Conservation (phyloP, 2,797 vertebrate genomes). For the Delichon dasypus region DNA sequence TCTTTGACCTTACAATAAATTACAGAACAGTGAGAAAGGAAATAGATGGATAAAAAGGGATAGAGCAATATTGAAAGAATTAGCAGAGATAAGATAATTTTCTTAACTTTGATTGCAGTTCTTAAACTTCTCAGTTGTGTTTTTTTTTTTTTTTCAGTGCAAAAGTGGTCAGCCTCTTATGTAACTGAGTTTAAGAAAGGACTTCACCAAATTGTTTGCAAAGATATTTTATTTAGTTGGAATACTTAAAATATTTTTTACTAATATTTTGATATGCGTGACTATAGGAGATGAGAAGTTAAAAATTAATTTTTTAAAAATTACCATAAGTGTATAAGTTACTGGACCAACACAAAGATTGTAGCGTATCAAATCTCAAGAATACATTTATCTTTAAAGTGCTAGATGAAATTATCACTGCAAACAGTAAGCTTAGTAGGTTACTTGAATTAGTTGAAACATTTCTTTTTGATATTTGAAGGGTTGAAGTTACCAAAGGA, state of each 20-base stretch:
- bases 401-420: neutral
- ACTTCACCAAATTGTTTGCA: neutral
- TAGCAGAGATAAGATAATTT: neutral
- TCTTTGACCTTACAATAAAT: neutral
- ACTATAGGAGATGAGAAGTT: neutral
- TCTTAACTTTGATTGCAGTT: neutral
- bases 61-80: neutral
- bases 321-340: rapidly evolving
- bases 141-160: neutral
- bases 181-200: neutral
- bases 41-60: neutral
- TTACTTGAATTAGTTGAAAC: neutral
- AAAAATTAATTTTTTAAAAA: neutral
- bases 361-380: neutral
- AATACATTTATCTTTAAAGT: neutral
- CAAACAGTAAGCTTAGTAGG: neutral
- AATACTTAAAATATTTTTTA: neutral
- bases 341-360: neutral
- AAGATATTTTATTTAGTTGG: neutral
- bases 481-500: neutral
- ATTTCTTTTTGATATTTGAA: neutral
- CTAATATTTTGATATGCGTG: neutral
- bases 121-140: neutral
- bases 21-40: neutral
- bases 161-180: neutral